These are phyloP conservation scores for Sericinus montela DNA, from an alignment of 2,888 invertebrate species.

Conservation along the genomic window DNA sequence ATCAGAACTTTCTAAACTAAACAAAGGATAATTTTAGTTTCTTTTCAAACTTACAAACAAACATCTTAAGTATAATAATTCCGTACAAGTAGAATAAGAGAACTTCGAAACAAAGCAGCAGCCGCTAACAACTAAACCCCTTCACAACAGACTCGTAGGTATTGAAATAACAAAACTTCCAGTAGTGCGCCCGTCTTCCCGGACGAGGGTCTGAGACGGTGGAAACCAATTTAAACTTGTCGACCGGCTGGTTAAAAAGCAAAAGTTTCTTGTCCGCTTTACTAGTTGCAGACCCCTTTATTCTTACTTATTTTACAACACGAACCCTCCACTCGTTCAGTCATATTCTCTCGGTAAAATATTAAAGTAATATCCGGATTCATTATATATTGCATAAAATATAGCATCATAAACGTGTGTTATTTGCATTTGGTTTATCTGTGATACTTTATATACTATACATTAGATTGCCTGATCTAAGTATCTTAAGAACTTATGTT, in stretches of 20 bases:
- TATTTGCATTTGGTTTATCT: too few species aligned
- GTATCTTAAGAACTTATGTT: too few species aligned
- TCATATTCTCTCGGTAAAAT: background rate
- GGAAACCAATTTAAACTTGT: conserved; percentile 73
- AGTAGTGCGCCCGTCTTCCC: conserved; percentile 58
- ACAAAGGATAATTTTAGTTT: too few species aligned
- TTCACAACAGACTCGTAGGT: conserved; percentile 19
- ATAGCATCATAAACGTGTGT: too few species aligned
- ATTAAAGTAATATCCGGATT: too few species aligned
- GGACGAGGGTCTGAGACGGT: conserved; percentile 41
- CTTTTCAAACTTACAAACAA: too few species aligned
- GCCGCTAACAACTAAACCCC: conserved; percentile 15
- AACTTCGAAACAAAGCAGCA: conserved; percentile 15
- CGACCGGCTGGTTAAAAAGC: conserved; percentile 70
- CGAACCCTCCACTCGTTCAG: conserved; percentile 49
- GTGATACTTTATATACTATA: too few species aligned
- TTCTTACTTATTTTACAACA: conserved; percentile 63
- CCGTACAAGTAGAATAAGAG: background rate
- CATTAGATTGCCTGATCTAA: too few species aligned
- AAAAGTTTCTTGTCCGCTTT: conserved; percentile 66
- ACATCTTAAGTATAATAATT: too few species aligned
- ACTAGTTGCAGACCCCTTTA: conserved; percentile 48
- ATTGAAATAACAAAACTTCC: conserved; percentile 39
- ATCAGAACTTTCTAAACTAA: too few species aligned
- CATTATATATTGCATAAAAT: too few species aligned